Base-by-base conservation (phyloP, 2,888 invertebrate species). In the Dryocosmus kuriphilus region DNA sequence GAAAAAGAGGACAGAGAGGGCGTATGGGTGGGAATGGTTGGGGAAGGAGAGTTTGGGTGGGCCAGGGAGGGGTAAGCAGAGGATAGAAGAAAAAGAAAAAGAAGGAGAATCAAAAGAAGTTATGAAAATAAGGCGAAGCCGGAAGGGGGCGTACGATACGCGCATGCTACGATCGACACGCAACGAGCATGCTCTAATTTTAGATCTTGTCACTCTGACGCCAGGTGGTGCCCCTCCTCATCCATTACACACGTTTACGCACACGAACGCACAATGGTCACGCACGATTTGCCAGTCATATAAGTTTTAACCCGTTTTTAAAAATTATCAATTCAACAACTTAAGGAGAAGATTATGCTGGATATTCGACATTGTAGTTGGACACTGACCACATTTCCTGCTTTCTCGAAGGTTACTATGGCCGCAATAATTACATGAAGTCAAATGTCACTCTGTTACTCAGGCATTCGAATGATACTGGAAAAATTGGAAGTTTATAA, bases 181-280 rank as follows among this genome's bases (percentile, higher is more conserved):
- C 91, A 91, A 90, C 84, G 85, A 88, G 84, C 82, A 81, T 87
- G 87, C 90, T 90, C 90, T 90, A 91, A 91, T 91, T 90, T 89
- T 89, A 90, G 90, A 91, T 90, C 90, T 90, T 90, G 90, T 91
- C 91, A 90, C 90, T 90, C 90, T 88, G 86, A 89, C 89, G 89
- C 90, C 82, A 83, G 82, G 81, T 83, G 82, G 86, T 86, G 86
- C 88, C 84, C 89, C 90, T 88, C 90, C 90, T 88, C 88, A 83
- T 62, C 89, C 85, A 91, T 91, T 91, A 91, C 88, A 82, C 86
- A 86, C 90, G 88, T 89, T 90, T 89, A 89, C 87, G 88, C 88
- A 88, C 85, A 88, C 86, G 81, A 79, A 82, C 77, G 76, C 80
- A 62, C 75, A 74, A 80, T 76, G 80, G 77, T 79, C 80, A 82